Conservation (phyloP, 30 jellyfish, hydroid and myxozoan species). For the Turritopsis rubra region DNA sequence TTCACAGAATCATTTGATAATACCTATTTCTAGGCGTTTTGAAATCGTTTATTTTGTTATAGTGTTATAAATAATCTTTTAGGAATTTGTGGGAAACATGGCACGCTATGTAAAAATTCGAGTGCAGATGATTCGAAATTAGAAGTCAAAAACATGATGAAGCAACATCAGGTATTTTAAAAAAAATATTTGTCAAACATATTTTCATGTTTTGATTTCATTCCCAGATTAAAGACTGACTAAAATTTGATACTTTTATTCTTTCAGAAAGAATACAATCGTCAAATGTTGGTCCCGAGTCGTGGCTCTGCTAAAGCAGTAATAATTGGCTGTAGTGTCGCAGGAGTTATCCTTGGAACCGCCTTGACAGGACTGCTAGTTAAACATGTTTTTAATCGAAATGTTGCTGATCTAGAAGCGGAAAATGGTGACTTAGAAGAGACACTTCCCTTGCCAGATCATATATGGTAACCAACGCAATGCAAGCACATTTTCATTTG, state of each 20-base stretch:
- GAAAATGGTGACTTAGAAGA: conserved; percentile 57
- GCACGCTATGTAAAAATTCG: conserved; percentile 54
- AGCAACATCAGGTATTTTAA: not conserved
- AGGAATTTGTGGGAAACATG: conserved; percentile 58
- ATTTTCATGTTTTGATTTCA: not conserved
- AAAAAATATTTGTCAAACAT: not conserved
- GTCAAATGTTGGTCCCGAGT: conserved; percentile 36
- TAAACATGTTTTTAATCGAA: conserved; percentile 37
- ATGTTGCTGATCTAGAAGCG: conserved; percentile 22
- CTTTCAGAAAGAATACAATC: not conserved
- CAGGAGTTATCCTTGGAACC: conserved; percentile 62
- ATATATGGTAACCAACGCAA: conserved; percentile 47
- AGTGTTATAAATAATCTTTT: no score
- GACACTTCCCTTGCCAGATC: conserved; percentile 82
- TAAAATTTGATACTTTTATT: not conserved
- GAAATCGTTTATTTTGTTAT: no score
- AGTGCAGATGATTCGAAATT: conserved; percentile 34
- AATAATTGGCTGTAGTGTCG: conserved; percentile 70
- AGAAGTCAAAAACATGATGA: conserved; percentile 48
- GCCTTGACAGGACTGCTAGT: conserved; percentile 46
- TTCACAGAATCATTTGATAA: no score
- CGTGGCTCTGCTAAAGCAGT: conserved; percentile 70
- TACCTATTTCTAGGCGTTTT: no score
- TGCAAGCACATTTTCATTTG: not conserved
- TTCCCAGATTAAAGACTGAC: no score